Percentiles rank a stretch among this genome's conserved stretches.
phyloP scores from a whole-genome alignment of 2,113 vertebrate genomes.

The Pangasianodon hypophthalmus region DNA sequence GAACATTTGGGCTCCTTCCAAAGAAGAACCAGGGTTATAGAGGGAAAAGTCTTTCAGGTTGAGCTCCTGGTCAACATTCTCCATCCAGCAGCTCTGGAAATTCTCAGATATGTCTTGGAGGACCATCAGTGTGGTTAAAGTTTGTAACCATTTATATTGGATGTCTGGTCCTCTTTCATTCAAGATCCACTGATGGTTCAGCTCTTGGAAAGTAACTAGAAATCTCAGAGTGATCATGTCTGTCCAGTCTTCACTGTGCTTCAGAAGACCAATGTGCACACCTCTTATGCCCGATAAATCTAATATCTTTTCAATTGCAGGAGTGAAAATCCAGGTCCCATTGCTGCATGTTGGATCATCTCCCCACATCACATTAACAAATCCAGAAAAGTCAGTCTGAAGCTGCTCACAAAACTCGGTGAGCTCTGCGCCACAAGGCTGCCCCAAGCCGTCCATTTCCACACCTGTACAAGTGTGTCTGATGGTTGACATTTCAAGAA shows the following conservation, averaged over 20 bases:
- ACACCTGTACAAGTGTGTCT: constrained; percentile 63
- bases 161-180: constrained; percentile 50
- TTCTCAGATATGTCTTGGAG: constrained; percentile 72
- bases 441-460: constrained; percentile 33
- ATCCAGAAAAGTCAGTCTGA: constrained; percentile 38
- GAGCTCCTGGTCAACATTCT: constrained; percentile 65
- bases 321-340: constrained; percentile 54
- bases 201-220: constrained; percentile 70
- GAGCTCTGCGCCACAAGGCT: constrained; percentile 64
- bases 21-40: constrained; percentile 15
- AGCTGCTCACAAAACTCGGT: constrained; percentile 64
- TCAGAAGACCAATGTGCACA: constrained; percentile 65
- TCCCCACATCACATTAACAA: constrained; percentile 55
- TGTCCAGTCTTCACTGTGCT: constrained; percentile 71
- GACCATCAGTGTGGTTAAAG: constrained; percentile 63
- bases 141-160: constrained; percentile 61
- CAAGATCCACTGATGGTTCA: constrained; percentile 61
- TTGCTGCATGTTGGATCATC: constrained; percentile 41
- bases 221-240: constrained; percentile 75
- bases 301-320: constrained; percentile 69
- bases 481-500: constrained; percentile 45
- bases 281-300: constrained; percentile 60
- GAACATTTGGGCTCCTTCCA: background rate
- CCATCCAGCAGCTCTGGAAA: constrained; percentile 72
- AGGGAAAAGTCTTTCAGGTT: constrained; percentile 56